Evolutionary conservation across 2,113 vertebrate species (phyloP).

Genomic region (Cinclus cinclus): DNA sequence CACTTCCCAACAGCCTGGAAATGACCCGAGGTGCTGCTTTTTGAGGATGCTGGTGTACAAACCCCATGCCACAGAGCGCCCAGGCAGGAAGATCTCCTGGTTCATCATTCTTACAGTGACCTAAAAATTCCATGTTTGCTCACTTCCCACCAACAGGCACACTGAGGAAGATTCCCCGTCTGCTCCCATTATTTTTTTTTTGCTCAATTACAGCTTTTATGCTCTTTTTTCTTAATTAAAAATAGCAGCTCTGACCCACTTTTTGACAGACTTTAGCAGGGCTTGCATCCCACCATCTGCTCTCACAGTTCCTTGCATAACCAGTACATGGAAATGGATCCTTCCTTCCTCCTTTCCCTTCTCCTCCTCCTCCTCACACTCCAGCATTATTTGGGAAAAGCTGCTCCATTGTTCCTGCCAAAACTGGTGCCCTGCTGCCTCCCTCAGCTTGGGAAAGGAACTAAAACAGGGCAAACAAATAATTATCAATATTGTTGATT

Average conservation of each 20-base stretch:
- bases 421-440: slow-evolving; percentile 32
- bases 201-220: slow-evolving; percentile 29
- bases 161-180: not conserved
- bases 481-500: not conserved
- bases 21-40: not conserved
- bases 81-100: not conserved
- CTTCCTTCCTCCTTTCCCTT: not conserved
- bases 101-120: not conserved
- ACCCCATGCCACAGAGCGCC: not conserved
- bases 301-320: not conserved
- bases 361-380: not conserved
- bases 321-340: not conserved
- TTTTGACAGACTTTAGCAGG: slow-evolving; percentile 6
- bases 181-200: slow-evolving; percentile 32
- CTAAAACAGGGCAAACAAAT: not conserved
- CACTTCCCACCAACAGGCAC: not conserved
- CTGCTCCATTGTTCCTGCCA: not conserved
- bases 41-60: not conserved
- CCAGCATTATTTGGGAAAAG: not conserved
- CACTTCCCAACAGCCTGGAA: not conserved
- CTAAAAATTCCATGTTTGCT: not conserved
- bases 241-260: slow-evolving; percentile 47
- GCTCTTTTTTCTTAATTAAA: slow-evolving; percentile 36
- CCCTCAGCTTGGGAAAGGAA: slow-evolving; percentile 44
- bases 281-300: slow-evolving; percentile 44